phyloP scores from a whole-genome alignment of 2,888 invertebrate species.

The Tenthredo amoena region DNA sequence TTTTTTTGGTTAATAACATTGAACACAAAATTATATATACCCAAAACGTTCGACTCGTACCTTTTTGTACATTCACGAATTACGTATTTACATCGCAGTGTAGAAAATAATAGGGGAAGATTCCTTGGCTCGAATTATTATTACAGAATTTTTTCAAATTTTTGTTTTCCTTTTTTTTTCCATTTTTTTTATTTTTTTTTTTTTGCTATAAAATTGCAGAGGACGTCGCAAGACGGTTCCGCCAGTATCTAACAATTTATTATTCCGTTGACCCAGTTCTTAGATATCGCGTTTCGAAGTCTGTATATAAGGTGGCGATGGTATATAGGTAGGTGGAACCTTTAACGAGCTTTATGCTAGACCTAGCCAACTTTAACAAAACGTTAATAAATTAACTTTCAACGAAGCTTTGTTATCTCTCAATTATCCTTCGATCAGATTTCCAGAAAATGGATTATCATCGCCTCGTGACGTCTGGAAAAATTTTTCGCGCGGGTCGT shows the following conservation, averaged over 20 bases:
- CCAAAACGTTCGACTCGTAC: neutral
- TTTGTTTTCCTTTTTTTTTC: neutral
- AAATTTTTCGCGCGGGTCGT: no score
- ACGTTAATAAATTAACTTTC: neutral
- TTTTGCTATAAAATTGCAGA: neutral
- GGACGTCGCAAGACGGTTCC: neutral
- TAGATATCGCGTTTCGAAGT: constrained; percentile 37
- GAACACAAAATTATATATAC: neutral
- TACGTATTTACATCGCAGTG: neutral
- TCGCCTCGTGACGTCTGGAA: no score
- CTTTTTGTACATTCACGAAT: neutral
- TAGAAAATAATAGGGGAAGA: neutral
- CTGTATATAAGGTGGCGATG: neutral
- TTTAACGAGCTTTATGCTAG: neutral
- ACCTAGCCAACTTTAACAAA: neutral
- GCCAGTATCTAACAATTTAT: constrained; percentile 37
- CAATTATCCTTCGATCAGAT: neutral
- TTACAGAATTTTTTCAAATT: neutral
- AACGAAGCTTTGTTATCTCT: neutral
- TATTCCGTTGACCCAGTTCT: constrained; percentile 47
- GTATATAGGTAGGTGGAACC: neutral
- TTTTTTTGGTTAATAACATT: neutral
- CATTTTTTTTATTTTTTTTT: neutral
- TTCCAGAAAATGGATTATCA: neutral
- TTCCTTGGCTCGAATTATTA: neutral